Evolutionary conservation across 2,888 invertebrate genomes (phyloP).

Genomic region (Cacoxenus indagator): DNA sequence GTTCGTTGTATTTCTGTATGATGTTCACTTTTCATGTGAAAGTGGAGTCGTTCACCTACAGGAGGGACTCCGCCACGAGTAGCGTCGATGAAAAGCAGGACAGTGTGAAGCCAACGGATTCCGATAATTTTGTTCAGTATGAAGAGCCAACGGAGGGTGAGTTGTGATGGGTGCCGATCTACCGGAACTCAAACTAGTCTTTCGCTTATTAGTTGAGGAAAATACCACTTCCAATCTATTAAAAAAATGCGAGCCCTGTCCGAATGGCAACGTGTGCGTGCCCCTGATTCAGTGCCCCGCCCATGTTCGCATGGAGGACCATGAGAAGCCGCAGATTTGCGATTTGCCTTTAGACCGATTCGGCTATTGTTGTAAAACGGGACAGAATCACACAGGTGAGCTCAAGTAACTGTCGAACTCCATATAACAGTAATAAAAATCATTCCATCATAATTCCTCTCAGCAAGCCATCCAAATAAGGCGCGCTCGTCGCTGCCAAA

Average conservation of each 20-base stretch:
- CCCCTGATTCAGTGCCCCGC: constrained; percentile 79
- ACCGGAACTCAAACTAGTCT: background rate
- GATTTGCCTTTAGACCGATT: constrained; percentile 71
- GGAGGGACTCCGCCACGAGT: no score
- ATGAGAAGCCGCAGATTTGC: constrained; percentile 72
- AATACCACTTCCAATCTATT: constrained; percentile 32
- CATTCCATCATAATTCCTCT: background rate
- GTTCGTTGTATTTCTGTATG: no score
- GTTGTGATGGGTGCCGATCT: background rate
- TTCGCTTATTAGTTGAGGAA: background rate
- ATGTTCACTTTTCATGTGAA: background rate
- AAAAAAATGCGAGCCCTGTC: constrained; percentile 69
- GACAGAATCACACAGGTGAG: constrained; percentile 73
- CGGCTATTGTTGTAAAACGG: constrained; percentile 78
- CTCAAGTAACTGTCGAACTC: background rate
- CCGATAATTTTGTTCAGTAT: background rate
- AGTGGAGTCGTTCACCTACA: no score
- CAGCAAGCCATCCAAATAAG: constrained; percentile 27
- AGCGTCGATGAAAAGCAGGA: background rate
- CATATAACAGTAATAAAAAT: background rate
- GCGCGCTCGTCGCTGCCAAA: constrained; percentile 33
- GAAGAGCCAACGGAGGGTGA: background rate
- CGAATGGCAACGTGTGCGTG: constrained; percentile 73
- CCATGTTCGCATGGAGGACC: constrained; percentile 71
- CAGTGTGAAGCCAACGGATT: no score